Conservation (phyloP, 2,113 vertebrate species). For the Sinocyclocheilus rhinocerous region DNA sequence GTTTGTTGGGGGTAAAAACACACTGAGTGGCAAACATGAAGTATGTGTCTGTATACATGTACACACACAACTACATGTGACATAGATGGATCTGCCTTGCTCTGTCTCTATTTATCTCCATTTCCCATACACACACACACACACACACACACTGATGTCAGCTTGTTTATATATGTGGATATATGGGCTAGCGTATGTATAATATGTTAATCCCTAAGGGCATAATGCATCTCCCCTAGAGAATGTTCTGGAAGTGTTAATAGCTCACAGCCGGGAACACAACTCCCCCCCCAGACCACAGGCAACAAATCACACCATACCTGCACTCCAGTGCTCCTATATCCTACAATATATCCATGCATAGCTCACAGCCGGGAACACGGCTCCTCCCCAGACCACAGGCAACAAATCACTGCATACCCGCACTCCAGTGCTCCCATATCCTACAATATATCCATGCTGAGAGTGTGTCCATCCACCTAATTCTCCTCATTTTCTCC, state of each 20-base stretch:
- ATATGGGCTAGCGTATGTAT: neutral
- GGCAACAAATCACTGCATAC: constrained; percentile 37
- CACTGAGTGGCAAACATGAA: neutral
- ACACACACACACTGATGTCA: neutral
- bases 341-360: constrained; percentile 4
- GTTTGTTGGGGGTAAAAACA: neutral
- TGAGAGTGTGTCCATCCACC: constrained; percentile 15
- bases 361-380: constrained; percentile 35
- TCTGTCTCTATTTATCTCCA: neutral
- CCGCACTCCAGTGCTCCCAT: neutral
- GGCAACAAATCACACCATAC: constrained; percentile 39
- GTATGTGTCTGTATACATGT: neutral
- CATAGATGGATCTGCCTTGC: neutral
- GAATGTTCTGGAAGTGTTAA: constrained; percentile 45
- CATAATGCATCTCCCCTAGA: constrained; percentile 29
- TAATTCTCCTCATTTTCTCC: constrained; percentile 24
- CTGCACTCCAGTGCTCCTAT: neutral
- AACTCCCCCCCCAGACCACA: constrained; percentile 30
- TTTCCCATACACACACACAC: neutral
- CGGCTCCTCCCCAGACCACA: constrained; percentile 29
- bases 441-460: constrained; percentile 4
- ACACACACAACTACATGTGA: neutral
- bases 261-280: constrained; percentile 33
- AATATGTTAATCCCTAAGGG: constrained; percentile 32
- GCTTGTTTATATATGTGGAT: neutral